These are phyloP conservation scores for Pantala flavescens DNA, from an alignment of 1,140 invertebrate species.

Conservation along the genomic window DNA sequence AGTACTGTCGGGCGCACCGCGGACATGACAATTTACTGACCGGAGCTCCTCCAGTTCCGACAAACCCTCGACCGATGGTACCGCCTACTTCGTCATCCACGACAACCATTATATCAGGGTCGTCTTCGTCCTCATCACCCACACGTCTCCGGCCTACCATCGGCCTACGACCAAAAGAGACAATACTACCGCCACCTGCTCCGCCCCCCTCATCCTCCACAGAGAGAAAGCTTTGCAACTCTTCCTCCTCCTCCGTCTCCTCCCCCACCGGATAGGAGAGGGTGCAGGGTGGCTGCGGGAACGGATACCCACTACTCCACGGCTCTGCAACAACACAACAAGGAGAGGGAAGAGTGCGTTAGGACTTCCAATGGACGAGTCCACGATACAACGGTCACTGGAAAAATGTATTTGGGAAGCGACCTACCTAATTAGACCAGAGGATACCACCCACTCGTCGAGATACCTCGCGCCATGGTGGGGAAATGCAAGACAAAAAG, in stretches of 20 bases:
- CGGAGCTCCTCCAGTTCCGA: neutral
- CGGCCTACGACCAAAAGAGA: neutral
- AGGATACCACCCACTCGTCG: neutral
- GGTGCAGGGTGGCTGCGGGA: neutral
- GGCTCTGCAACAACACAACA: constrained; percentile 7
- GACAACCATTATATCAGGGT: neutral
- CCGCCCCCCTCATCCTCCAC: constrained; percentile 4
- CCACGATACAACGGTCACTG: constrained; percentile 1
- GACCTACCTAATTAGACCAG: neutral
- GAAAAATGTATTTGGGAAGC: neutral
- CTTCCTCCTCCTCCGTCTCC: constrained; percentile 5
- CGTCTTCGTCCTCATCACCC: neutral
- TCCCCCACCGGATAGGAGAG: constrained; percentile 5
- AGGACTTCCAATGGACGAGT: constrained; percentile 4
- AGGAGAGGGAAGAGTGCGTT: constrained; percentile 7
- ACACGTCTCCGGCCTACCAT: neutral
- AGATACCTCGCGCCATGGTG: neutral
- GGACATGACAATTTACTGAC: constrained; percentile 24
- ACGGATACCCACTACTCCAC: constrained; percentile 7
- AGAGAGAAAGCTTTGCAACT: constrained; percentile 5
- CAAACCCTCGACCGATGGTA: neutral
- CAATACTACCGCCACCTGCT: neutral
- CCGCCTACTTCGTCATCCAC: neutral
- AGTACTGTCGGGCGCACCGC: constrained; percentile 36
- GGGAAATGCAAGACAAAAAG: neutral